Evolutionary conservation across 2,888 invertebrate genomes (phyloP).

Genomic region (Stomorhina lunata): DNA sequence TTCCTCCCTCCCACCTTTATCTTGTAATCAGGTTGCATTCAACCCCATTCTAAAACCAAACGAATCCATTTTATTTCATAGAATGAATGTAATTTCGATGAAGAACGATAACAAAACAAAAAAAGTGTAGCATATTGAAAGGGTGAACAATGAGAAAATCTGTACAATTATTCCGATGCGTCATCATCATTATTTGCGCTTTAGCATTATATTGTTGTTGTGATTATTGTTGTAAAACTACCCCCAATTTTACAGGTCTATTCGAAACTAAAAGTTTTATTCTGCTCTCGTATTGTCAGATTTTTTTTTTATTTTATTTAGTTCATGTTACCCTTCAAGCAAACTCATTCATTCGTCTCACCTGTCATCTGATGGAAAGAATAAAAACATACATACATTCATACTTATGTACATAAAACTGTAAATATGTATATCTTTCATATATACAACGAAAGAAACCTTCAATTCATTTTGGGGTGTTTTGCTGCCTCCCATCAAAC

Average conservation of each 20-base stretch:
- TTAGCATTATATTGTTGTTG: conserved; percentile 3
- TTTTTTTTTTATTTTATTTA: conserved; percentile 36
- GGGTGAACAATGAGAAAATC: conserved; percentile 51
- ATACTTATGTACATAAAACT: not conserved
- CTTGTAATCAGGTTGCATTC: no score
- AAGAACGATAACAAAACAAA: not conserved
- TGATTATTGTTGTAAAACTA: conserved; percentile 31
- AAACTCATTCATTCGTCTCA: conserved; percentile 51
- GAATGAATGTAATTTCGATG: not conserved
- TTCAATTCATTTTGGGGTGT: conserved; percentile 40
- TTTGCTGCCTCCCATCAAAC: conserved; percentile 31
- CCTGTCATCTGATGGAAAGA: conserved; percentile 58
- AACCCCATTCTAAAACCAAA: not conserved
- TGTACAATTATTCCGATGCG: conserved; percentile 64
- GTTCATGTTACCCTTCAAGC: conserved; percentile 36
- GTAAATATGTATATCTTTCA: not conserved
- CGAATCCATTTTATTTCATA: conserved; percentile 35
- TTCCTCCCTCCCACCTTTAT: no score
- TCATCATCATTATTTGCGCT: conserved; percentile 55
- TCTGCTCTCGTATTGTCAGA: conserved; percentile 62
- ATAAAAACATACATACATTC: conserved; percentile 31
- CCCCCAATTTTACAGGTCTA: conserved; percentile 50
- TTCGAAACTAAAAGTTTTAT: not conserved
- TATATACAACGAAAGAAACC: conserved; percentile 28
- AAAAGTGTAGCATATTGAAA: conserved; percentile 31